Conservation (phyloP, 2,888 invertebrate genomes). For the Augochlorella aurata region DNA sequence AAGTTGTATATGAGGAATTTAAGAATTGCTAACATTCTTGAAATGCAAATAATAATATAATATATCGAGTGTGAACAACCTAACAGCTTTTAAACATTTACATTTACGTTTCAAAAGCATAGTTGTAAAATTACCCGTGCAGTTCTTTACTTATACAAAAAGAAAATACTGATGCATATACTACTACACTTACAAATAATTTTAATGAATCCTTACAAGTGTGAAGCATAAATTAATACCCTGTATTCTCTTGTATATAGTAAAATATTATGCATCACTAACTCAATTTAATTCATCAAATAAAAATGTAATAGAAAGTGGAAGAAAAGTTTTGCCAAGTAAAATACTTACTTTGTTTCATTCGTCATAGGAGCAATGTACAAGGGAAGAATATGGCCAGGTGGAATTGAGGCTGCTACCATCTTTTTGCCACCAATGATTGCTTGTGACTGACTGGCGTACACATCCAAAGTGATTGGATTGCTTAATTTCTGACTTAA, state of each 20-base stretch:
- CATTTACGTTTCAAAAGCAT: constrained; percentile 13
- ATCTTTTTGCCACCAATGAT: constrained; percentile 91
- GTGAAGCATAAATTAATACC: constrained; percentile 20
- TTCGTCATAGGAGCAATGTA: constrained; percentile 90
- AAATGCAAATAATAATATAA: constrained; percentile 8
- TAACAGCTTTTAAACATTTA: constrained; percentile 43
- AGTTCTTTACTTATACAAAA: constrained; percentile 10
- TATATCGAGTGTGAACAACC: background rate
- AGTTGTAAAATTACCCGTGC: constrained; percentile 13
- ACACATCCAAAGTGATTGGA: constrained; percentile 90
- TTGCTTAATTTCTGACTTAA: constrained; percentile 90
- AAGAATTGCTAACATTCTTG: background rate
- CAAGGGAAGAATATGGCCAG: constrained; percentile 87
- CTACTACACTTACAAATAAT: constrained; percentile 21
- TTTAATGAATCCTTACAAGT: constrained; percentile 18
- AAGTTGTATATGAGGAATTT: background rate
- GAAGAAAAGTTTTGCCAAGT: background rate
- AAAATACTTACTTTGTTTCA: constrained; percentile 89
- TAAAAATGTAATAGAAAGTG: constrained; percentile 13
- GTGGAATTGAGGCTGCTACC: constrained; percentile 84
- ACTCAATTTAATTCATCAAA: constrained; percentile 2
- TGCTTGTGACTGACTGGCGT: constrained; percentile 87
- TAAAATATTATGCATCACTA: constrained; percentile 22
- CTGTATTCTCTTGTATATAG: background rate
- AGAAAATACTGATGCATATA: constrained; percentile 17